Evolutionary conservation across 2,888 invertebrate genomes (phyloP), one percentile per base, ranked within the genome.

Genomic region (Thecophora atra): DNA sequence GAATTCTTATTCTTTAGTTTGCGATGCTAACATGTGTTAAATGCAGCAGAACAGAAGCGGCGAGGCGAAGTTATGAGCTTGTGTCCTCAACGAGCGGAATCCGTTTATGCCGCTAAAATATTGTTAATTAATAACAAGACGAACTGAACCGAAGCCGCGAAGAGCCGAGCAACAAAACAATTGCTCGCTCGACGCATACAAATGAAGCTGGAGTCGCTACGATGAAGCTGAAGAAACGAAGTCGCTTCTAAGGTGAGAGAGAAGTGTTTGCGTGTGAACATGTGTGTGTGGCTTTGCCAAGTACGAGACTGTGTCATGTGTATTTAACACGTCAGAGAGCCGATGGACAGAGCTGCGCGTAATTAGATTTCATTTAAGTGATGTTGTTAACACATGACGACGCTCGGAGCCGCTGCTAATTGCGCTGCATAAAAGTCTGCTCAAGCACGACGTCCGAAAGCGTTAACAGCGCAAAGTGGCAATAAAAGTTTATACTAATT

Each of bases 71-170:
- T 26, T 30, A 60, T 30, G 30, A 60, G 30, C 30, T 60, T 37
- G 1, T 37, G 37, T 37, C 37, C 37, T 37, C 28, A 21, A 63
- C 42, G 21, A 63, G 42, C 42, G 19, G 4, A 42, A 19, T 21
- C 13, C 13, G 24, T 44, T 47, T 26, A 64, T 47, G 64, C 44
- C 19, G 44, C 19, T 17, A 64, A 47, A 21, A 24, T 58, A 64
- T 47, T 47, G 17, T 47, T 47, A 44, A 64, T 64, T 64, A 64
- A 64, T 47, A 64, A 64, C 44, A 44, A 64, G 42, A 15, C 13
- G 26, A 64, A 26, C 5, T 47, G 15, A 47, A 17, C 13, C 28
- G 24, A 47, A 17, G 24, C 21, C 44, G 17, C 58, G 28, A 17
- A 13, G n/a, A n/a, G n/a, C n/a, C n/a, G n/a, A n/a, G 7, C 37